Evolutionary conservation across 2,797 vertebrate genomes (phyloP), one percentile per base, ranked within the genome.

Genomic region (Lacerta viridis): DNA sequence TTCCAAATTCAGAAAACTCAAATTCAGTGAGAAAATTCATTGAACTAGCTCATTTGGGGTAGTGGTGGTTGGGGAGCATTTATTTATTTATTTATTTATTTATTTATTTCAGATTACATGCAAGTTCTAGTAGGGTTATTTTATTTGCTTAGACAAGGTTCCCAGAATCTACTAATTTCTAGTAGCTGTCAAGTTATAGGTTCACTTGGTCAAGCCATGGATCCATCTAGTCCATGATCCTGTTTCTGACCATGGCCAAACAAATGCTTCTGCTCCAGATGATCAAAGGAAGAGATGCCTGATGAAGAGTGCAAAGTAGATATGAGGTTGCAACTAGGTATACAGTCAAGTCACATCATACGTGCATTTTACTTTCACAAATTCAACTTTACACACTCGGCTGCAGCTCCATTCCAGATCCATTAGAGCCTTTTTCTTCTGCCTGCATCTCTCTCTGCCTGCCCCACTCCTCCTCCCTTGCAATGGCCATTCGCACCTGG

Each of bases 121-220:
- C 50, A 87, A 39, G 29, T 80, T 84, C n/a, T 27, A 39, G 33
- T 29, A 9, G 4, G 15, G 17, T 25, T 59, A 6, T 46, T 68
- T 64, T 79, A 41, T 79, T 78, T 25, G n/a, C 76, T 79, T 79
- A 79, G 85, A 66, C n/a, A 3, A 33, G 29, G 23, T 81, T 61
- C n/a, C 5, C 27, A 74, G 17, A 80, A 87, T 25, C n/a, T 20
- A 50, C 23, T 39, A 41, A 29, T 33, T 64, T 55, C 68, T 10
- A 74, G 27, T 59, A 64, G 27, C 39, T 87, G 20, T 80, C 43
- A 15, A 27, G 2, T 59, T 61, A 64, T 13, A 10, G 68, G 15
- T 25, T 61, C 6, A 9, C 5, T 78, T 43, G 25, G 43, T 83
- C 81, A 83, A 29, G 71, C 3, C 25, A 85, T 39, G 13, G 71